Base-by-base conservation (phyloP, 2,888 invertebrate genomes). In the Epinotia ramella region DNA sequence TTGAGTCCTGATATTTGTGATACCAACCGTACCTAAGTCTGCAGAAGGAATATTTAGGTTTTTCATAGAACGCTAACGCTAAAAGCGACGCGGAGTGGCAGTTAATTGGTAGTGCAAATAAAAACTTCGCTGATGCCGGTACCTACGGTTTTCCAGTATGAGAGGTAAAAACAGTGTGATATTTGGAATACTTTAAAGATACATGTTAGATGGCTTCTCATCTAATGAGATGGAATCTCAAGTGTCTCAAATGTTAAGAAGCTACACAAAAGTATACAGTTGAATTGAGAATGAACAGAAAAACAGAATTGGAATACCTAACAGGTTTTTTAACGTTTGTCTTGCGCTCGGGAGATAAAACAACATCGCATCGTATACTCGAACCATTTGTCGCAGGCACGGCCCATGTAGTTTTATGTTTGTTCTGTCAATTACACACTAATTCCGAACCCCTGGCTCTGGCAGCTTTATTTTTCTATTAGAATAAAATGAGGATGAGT, bases 331-430 rank as follows among this genome's bases (percentile, higher is more conserved):
- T n/a, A 49, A 49, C 16, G 16, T 53, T n/a, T 13, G n/a, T 53
- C 53, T 44, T 18, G 33, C n/a, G 44, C 63, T 4, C 3, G 40
- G n/a, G 13, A 66, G 66, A 66, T 66, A 66, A 53, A 33, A 12
- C 53, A 12, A 56, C 53, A n/a, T 18, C 53, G n/a, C 16, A 53
- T 53, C 66, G 53, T 66, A 66, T 66, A 53, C 66, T 66, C 66
- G 53, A 66, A 66, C 66, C 66, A 66, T 66, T 74, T 77, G 63
- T 70, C 64, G 49, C 63, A 40, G 40, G n/a, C 70, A 77, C 77
- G 77, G 74, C 74, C 49, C 73, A 77, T 77, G 68, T 71, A 77
- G 49, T 74, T 77, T 77, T 77, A 77, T 72, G 49, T 66, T 44
- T 53, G 60, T 68, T 77, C 71, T 72, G 63, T 72, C 77, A 74